Conservation (phyloP, 2,797 vertebrate genomes). For the Esox lucius region DNA sequence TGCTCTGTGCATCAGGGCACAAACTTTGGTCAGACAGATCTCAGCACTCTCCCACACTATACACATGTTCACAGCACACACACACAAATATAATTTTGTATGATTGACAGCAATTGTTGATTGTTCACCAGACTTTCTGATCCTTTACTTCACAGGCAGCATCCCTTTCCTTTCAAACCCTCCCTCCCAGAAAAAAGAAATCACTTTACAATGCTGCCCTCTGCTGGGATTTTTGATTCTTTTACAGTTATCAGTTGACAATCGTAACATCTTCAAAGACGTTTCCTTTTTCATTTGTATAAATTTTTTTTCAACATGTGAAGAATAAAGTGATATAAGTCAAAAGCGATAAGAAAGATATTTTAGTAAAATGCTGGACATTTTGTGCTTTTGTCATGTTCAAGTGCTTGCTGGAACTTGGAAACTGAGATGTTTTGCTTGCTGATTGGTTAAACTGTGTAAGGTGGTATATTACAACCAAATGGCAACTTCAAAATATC, state of each 20-base stretch:
- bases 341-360: slow-evolving; percentile 10
- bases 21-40: background rate
- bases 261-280: background rate
- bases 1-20: background rate
- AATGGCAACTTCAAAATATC: no score
- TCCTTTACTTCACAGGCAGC: background rate
- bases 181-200: background rate
- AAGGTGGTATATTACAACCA: no score
- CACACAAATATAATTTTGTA: no score
- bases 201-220: slow-evolving; percentile 8
- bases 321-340: slow-evolving; percentile 13
- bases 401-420: slow-evolving; percentile 41
- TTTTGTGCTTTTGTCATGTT: slow-evolving; percentile 60
- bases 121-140: background rate
- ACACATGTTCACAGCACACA: background rate
- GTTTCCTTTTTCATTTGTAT: background rate
- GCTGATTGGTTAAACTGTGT: no score
- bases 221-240: slow-evolving; percentile 31
- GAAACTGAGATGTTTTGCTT: slow-evolving; percentile 42
- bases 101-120: background rate
- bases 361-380: slow-evolving; percentile 69
- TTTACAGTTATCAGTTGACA: background rate
- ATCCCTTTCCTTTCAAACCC: background rate
- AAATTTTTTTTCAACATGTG: slow-evolving; percentile 33
- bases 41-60: background rate